Evolutionary conservation across 2,888 invertebrate species (phyloP).

Genomic region (Volucella zonaria): DNA sequence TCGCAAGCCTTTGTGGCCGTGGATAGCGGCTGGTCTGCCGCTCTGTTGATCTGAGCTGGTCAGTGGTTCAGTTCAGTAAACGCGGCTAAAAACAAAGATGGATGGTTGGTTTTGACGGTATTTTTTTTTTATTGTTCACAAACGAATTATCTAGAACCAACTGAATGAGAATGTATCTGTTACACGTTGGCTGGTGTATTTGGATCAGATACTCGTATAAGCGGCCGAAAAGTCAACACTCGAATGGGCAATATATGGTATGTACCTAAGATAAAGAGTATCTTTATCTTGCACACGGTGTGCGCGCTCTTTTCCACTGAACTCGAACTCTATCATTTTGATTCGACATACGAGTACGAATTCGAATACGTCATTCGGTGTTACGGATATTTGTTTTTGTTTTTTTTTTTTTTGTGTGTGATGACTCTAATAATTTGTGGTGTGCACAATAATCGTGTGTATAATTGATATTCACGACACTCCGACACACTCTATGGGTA

Average conservation of each 20-base stretch:
- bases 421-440: conserved; percentile 49
- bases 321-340: too few species aligned
- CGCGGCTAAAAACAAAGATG: conserved; percentile 39
- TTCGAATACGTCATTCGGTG: not conserved
- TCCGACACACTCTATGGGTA: conserved; percentile 62
- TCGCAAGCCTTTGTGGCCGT: conserved; percentile 38
- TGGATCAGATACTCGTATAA: conserved; percentile 17
- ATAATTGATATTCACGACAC: conserved; percentile 70
- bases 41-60: conserved; percentile 34
- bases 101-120: conserved; percentile 61
- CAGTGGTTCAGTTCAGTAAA: conserved; percentile 23
- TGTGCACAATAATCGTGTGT: conserved; percentile 55
- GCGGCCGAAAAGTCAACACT: not conserved
- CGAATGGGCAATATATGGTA: too few species aligned
- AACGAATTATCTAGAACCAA: conserved; percentile 60
- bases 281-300: too few species aligned
- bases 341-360: not conserved
- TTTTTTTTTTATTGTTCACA: conserved; percentile 32
- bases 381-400: not conserved
- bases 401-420: conserved; percentile 21
- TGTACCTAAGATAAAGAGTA: too few species aligned
- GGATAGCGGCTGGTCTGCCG: not conserved
- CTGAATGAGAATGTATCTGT: conserved; percentile 18
- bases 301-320: too few species aligned
- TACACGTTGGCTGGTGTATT: not conserved